Base-by-base conservation (phyloP, 2,888 invertebrate species). In the Carpatolechia fugitivella region DNA sequence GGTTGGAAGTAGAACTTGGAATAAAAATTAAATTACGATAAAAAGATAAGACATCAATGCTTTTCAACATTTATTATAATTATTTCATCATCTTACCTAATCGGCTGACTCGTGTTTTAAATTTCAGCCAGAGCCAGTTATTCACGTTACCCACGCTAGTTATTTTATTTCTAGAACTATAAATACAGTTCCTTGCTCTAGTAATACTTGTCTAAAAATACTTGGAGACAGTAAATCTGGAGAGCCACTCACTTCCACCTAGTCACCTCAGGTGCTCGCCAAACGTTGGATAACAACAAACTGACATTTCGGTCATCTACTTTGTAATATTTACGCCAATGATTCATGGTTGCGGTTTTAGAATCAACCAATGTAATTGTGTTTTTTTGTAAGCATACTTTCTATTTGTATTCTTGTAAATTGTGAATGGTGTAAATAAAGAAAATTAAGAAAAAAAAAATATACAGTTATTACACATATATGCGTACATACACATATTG, bases 231-330 rank as follows among this genome's bases (percentile, higher is more conserved):
- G 33, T 40, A 30, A 49, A 24, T 24, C 49, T 51, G 50, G 38
- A 50, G 24, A 46, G 29, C 14, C n/a, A 14, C 13, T 8, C n/a
- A 44, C n/a, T 52, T n/a, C n/a, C n/a, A n/a, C 24, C 20, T 44
- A 20, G 20, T 55, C 36, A 38, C 38, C 56, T 65, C 68, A 74
- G 74, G 73, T 76, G 70, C 56, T 58, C 61, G 72, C 72, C 71
- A 75, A 75, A 65, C 66, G 69, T 65, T 70, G 62, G 57, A 69
- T 74, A 72, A 72, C 75, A 74, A 54, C 33, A 53, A 40, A 46
- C 46, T 52, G 52, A 52, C 52, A 52, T 52, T 52, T 52, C 33
- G 31, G 31, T 18, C 30, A 18, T 52, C 24, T 46, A 46, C 30
- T 44, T 33, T 46, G 35, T 40, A 46, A 53, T 53, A 41, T 52